These are phyloP conservation scores for Cliona cf. orientalis DNA, from an alignment of 37 sponge, comb jelly and placozoan species.

Conservation along the genomic window DNA sequence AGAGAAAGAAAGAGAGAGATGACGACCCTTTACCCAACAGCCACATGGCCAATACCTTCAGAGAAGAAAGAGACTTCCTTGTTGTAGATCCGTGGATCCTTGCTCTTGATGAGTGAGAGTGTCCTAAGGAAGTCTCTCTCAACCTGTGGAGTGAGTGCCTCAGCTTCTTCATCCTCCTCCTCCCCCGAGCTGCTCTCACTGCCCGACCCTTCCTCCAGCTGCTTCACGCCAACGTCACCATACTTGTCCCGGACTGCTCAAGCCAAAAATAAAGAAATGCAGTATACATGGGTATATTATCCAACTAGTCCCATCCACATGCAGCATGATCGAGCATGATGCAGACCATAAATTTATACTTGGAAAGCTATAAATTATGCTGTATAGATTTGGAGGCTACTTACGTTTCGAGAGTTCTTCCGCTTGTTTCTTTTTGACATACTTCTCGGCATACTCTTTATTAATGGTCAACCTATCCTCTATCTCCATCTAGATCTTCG, in stretches of 20 bases:
- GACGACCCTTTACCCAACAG: background rate
- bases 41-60: constrained; percentile 7
- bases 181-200: constrained; percentile 53
- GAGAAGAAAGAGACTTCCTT: constrained; percentile 38
- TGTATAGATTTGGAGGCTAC: constrained; percentile 22
- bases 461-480: constrained; percentile 77
- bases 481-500: background rate
- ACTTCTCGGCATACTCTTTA: constrained; percentile 78
- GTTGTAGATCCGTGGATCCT: constrained; percentile 76
- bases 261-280: background rate
- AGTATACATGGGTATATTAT: background rate
- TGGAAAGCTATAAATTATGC: too few species aligned
- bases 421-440: constrained; percentile 69
- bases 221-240: constrained; percentile 59
- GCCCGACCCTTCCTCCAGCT: constrained; percentile 23
- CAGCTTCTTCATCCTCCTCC: constrained; percentile 76
- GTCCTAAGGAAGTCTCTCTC: constrained; percentile 87
- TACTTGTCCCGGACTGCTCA: constrained; percentile 71
- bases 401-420: constrained; percentile 85
- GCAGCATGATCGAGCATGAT: background rate
- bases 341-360: too few species aligned
- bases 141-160: constrained; percentile 50
- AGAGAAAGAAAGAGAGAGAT: background rate
- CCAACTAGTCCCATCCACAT: too few species aligned
- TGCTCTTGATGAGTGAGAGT: constrained; percentile 81